These are phyloP conservation scores for Drosophila nigricruria DNA, from an alignment of 2,888 invertebrate species.

Conservation along the genomic window DNA sequence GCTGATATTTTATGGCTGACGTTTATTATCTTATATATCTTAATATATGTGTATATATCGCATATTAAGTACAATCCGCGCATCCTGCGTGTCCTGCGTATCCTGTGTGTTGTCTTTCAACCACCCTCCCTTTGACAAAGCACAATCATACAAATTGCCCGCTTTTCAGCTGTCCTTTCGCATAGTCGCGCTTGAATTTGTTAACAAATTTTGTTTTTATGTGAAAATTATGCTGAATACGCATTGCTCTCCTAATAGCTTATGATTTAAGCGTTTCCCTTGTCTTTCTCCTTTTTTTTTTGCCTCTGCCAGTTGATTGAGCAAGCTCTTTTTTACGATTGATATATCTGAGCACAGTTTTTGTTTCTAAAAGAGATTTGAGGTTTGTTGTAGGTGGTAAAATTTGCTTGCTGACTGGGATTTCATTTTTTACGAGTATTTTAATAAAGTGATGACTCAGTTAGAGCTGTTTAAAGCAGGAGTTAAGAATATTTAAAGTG, in stretches of 20 bases:
- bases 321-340: conserved; percentile 41
- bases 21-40: conserved; percentile 69
- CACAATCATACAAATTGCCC: conserved; percentile 59
- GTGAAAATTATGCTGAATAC: conserved; percentile 75
- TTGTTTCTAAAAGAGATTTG: not conserved
- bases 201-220: conserved; percentile 71
- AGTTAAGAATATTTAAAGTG: not conserved
- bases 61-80: conserved; percentile 26
- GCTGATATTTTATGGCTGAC: conserved; percentile 63
- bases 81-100: conserved; percentile 16
- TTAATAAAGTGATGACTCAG: conserved; percentile 35
- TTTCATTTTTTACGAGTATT: conserved; percentile 16
- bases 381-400: not conserved
- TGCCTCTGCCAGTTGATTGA: conserved; percentile 59
- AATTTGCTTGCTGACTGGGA: conserved; percentile 1
- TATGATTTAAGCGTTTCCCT: conserved; percentile 70
- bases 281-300: conserved; percentile 4
- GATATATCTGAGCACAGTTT: conserved; percentile 50
- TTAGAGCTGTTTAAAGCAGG: not conserved
- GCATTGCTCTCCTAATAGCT: conserved; percentile 63
- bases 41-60: conserved; percentile 54
- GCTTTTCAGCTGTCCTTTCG: conserved; percentile 30
- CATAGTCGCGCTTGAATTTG: conserved; percentile 33
- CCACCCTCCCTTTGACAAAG: conserved; percentile 18
- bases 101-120: not conserved